Base-by-base conservation (phyloP, 2,888 invertebrate genomes). In the Trachelus stipa region DNA sequence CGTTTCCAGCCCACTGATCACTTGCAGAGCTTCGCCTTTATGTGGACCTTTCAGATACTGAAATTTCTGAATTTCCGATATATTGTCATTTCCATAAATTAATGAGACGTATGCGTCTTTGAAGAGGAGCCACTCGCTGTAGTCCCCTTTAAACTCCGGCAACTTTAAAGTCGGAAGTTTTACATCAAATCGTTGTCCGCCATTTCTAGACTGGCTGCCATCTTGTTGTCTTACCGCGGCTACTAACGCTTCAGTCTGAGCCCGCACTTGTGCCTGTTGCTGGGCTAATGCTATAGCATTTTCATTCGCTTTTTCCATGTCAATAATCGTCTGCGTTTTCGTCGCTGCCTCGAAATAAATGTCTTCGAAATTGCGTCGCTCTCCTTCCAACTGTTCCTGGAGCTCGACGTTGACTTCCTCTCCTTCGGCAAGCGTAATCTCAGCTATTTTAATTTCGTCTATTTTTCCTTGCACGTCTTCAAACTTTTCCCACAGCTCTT, bases 11-110 rank as follows among this genome's bases (percentile, higher is more conserved):
- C 83, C 82, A 37, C 77, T 75, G 34, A 86, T 82, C 0, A 83
- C 80, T 56, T 80, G 73, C 4, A 74, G 69, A 69, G 81, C 80
- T 23, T 76, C 78, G 30, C 79, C 82, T 11, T 30, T 79, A 30
- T 85, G 76, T 31, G 82, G 74, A 68, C 79, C 78, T 73, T 79
- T 80, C 69, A 85, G 74, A 76, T 84, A 85, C 33, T 82, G 79
- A 76, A 83, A 83, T 73, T 84, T 84, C 73, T 85, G 82, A 33
- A 85, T 77, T 34, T 74, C 71, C 11, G 81, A 78, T 15, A 84
- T 74, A 12, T 68, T 68, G 11, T 74, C 73, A 75, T 84, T 84
- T 4, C 81, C 78, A 76, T 85, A 83, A 73, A 86, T 84, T n/a
- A 81, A 76, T 3, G 83, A 76, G 33, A 79, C 78, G 73, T 82